phyloP scores from a whole-genome alignment of 2,888 invertebrate species.

The Hololepta plana region DNA sequence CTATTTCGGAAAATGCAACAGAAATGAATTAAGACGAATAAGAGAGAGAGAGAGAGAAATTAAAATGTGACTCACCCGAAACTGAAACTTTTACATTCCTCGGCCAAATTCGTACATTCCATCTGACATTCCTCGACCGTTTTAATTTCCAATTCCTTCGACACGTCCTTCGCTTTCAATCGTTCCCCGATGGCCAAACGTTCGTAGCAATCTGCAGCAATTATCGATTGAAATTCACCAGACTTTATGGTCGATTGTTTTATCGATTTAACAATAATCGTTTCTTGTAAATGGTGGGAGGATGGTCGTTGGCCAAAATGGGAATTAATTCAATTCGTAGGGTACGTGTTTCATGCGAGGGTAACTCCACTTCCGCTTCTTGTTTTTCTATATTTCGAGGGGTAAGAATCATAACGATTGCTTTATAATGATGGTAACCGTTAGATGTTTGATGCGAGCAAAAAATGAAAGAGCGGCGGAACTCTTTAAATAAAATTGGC shows the following conservation, averaged over 20 bases:
- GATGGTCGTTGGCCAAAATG: no score
- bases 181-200: constrained; percentile 32
- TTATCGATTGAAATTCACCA: constrained; percentile 1
- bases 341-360: no score
- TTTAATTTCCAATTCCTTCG: constrained; percentile 21
- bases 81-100: constrained; percentile 29
- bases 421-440: no score
- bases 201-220: constrained; percentile 32
- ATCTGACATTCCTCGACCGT: constrained; percentile 30
- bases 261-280: not conserved
- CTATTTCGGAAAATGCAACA: constrained; percentile 13
- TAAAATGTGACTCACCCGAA: constrained; percentile 28
- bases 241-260: no score
- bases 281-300: no score
- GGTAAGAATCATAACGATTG: no score
- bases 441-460: no score
- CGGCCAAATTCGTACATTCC: constrained; percentile 28
- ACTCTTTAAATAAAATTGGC: no score
- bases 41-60: not conserved
- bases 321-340: no score
- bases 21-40: not conserved
- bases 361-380: no score
- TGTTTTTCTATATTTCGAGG: no score
- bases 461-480: no score
- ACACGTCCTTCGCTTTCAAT: constrained; percentile 24